Base-by-base conservation (phyloP, 2,888 invertebrate genomes). In the Marronus borbonicus region DNA sequence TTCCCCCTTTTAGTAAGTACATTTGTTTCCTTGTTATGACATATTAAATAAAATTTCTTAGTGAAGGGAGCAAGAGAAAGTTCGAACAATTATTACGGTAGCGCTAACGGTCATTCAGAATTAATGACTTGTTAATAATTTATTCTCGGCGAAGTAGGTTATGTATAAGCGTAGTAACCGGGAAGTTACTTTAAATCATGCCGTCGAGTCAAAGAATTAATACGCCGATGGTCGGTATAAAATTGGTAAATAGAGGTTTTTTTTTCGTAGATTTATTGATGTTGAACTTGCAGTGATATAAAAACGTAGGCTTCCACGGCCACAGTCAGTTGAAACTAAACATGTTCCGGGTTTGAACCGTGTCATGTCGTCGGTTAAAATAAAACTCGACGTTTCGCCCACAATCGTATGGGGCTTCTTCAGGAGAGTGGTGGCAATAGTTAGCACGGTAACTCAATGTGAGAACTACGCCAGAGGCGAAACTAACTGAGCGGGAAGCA, bases 1-100 rank as follows among this genome's bases (percentile, higher is more conserved):
- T 50, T 68, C 68, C 68, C 50, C 68, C 50, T 68, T 68, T 62
- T 62, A 62, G 62, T 68, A 68, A 36, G 68, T 68, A 68, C 68
- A 68, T 68, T 68, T 68, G 68, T 68, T 68, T 68, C 68, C 68
- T 68, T 68, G 68, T 68, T 68, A 68, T 68, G 68, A 68, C 68
- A 50, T 68, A 68, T 68, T 68, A 68, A 68, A 68, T 68, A 68
- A 68, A 68, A 68, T 68, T 68, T 68, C 68, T 68, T 68, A 68
- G 50, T 24, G n/a, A 24, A 14, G 28, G 31, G 44, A 44, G 55
- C 55, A 55, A 17, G 68, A 68, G 68, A 68, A 68, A 50, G 50
- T 28, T 49, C 49, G 68, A 49, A 68, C 68, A 68, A 68, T 68
- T 68, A 68, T 68, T 68, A 50, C 68, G 50, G 24, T 49, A 50